These are phyloP conservation scores for Nephrocerus scutellatus DNA, from an alignment of 2,888 invertebrate genomes.

Conservation along the genomic window DNA sequence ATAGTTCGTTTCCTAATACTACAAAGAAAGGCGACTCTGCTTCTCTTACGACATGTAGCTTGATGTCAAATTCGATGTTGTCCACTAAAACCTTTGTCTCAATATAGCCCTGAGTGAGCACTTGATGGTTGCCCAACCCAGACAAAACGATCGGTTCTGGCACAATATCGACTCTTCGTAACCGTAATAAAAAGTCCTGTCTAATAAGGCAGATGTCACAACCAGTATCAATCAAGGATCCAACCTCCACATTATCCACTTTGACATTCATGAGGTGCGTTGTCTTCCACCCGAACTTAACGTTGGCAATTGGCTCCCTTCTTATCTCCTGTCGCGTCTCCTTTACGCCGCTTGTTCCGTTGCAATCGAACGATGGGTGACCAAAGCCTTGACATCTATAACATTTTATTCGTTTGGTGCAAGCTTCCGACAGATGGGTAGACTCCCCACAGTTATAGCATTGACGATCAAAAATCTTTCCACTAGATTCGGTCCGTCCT, in stretches of 20 bases:
- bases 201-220: constrained; percentile 4
- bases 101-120: constrained; percentile 5
- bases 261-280: constrained; percentile 5
- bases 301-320: background rate
- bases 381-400: no score
- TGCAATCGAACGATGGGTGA: constrained; percentile 3
- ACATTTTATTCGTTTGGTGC: constrained; percentile 3
- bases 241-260: background rate
- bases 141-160: constrained; percentile 2
- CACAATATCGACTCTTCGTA: background rate
- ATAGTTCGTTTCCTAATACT: constrained; percentile 2
- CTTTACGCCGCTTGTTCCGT: no score
- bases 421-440: constrained; percentile 6
- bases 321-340: background rate
- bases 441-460: constrained; percentile 4
- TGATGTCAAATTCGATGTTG: background rate
- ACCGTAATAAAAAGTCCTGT: no score
- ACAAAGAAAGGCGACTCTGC: constrained; percentile 1
- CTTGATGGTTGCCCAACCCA: constrained; percentile 11
- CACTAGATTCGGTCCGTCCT: no score
- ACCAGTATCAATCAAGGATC: background rate
- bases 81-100: background rate
- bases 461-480: no score
- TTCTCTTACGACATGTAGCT: constrained; percentile 5
- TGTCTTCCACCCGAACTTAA: constrained; percentile 1